phyloP scores from a whole-genome alignment of 2,113 vertebrate species.

The Brienomyrus brachyistius region DNA sequence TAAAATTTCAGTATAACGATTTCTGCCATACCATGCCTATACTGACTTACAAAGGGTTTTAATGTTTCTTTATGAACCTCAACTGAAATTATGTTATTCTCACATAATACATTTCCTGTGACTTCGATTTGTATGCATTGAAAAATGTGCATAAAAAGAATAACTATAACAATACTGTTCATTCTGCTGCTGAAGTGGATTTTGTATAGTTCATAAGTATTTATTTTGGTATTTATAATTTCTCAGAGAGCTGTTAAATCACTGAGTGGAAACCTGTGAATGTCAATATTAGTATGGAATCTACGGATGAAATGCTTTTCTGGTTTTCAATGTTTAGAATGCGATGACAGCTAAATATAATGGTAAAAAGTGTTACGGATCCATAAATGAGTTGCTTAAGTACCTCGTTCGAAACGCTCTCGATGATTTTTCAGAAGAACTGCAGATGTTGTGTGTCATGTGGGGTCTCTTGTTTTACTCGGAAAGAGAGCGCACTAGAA shows the following conservation, averaged over 20 bases:
- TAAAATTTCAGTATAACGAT: conserved; percentile 80
- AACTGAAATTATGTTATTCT: conserved; percentile 78
- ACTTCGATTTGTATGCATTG: conserved; percentile 66
- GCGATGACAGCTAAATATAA: neutral
- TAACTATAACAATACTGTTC: neutral
- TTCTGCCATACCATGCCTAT: conserved; percentile 69
- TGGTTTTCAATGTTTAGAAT: neutral
- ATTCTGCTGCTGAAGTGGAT: neutral
- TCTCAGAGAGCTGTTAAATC: neutral
- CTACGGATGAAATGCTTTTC: neutral
- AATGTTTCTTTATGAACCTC: conserved; percentile 79
- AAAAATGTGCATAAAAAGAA: conserved; percentile 42
- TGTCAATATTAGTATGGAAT: neutral
- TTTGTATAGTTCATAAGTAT: neutral
- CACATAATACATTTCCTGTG: conserved; percentile 69
- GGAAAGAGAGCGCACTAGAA: neutral
- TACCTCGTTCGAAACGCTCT: neutral
- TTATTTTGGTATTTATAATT: neutral
- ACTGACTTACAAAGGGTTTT: conserved; percentile 80
- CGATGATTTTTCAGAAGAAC: neutral
- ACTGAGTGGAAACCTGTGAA: neutral
- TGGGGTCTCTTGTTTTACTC: neutral
- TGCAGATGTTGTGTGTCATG: neutral
- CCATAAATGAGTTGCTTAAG: neutral
- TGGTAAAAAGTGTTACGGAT: neutral